Evolutionary conservation across 2,113 vertebrate genomes (phyloP).

Genomic region (Hypomesus transpacificus): DNA sequence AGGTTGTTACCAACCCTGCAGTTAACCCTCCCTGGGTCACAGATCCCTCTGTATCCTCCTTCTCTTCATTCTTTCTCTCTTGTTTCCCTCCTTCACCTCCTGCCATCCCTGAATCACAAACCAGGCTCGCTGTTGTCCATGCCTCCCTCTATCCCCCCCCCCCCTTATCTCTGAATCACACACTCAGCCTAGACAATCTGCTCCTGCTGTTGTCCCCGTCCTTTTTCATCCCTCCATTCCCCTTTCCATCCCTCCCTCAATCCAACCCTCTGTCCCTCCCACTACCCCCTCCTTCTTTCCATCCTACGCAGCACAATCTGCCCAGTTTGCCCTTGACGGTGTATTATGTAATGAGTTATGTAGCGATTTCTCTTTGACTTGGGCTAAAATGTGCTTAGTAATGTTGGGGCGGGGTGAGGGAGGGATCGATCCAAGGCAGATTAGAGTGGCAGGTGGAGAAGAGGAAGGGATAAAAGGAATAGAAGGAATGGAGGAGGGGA

Average conservation of each 20-base stretch:
- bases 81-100: too few relatives aligned
- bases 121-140: conserved; percentile 33
- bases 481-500: neutral
- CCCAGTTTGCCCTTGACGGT: conserved; percentile 30
- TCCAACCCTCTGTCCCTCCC: neutral
- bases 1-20: too few relatives aligned
- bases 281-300: neutral
- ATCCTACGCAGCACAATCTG: conserved; percentile 6
- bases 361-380: conserved; percentile 9
- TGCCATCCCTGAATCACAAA: too few relatives aligned
- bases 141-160: neutral
- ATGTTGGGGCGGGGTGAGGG: conserved; percentile 18
- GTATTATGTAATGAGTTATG: conserved; percentile 37
- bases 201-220: neutral
- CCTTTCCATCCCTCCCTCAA: neutral
- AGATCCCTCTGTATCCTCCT: too few relatives aligned
- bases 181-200: too few relatives aligned
- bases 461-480: neutral
- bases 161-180: neutral
- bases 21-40: too few relatives aligned
- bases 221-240: neutral
- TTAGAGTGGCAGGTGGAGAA: conserved; percentile 13
- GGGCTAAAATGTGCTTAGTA: conserved; percentile 35
- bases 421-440: conserved; percentile 19
- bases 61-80: too few relatives aligned